These are phyloP conservation scores for Trogon surrucura DNA, from an alignment of 2,113 vertebrate species.

Conservation along the genomic window DNA sequence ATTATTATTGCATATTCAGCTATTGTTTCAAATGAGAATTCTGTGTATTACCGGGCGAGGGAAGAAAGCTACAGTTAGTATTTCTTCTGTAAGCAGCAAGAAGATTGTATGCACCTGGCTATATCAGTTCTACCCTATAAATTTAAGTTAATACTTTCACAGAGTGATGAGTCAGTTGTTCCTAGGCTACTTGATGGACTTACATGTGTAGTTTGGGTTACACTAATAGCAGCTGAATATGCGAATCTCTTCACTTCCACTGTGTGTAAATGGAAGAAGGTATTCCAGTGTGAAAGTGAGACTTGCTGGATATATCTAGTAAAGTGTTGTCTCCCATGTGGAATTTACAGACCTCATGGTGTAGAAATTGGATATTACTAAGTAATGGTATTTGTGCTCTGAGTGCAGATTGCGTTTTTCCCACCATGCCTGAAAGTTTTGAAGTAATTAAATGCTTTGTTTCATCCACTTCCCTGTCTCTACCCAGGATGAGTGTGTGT, in stretches of 20 bases:
- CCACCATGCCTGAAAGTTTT: background rate
- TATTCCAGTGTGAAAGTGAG: background rate
- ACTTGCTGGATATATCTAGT: background rate
- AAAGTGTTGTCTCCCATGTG: background rate
- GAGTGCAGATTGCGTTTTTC: background rate
- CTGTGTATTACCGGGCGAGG: background rate
- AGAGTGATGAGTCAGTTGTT: background rate
- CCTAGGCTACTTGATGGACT: background rate
- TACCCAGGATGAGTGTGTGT: background rate
- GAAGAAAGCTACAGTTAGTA: slow-evolving; percentile 10
- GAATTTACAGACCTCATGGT: background rate
- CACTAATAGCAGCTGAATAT: background rate
- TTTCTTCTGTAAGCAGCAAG: slow-evolving; percentile 31
- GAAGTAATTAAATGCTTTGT: background rate
- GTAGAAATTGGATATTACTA: background rate
- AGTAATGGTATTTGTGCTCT: background rate
- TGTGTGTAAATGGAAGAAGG: background rate
- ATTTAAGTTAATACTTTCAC: background rate
- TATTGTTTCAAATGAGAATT: slow-evolving; percentile 55
- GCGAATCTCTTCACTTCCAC: background rate
- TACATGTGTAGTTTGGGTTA: background rate
- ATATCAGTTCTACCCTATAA: background rate
- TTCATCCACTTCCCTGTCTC: background rate
- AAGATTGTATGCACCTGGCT: slow-evolving; percentile 22
- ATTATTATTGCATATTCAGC: slow-evolving; percentile 60